Evolutionary conservation across 2,797 vertebrate species (phyloP).

Genomic region (Argyrosomus regius): DNA sequence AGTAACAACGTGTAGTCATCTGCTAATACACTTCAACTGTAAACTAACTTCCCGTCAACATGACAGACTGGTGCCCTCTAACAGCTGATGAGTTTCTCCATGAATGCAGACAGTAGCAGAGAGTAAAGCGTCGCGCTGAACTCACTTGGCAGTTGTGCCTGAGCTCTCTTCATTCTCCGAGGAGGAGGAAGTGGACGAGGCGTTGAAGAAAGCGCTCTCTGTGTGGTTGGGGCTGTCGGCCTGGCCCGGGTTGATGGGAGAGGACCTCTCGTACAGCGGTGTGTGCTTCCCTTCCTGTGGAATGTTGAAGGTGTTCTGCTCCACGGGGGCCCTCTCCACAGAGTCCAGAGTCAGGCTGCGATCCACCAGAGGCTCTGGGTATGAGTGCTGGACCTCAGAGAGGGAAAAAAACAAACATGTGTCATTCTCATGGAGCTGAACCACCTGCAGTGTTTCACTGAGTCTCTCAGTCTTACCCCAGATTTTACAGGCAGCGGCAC

Average conservation of each 20-base stretch:
- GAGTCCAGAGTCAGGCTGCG: slow-evolving; percentile 83
- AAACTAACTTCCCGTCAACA: not conserved
- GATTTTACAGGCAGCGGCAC: slow-evolving; percentile 87
- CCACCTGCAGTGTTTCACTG: not conserved
- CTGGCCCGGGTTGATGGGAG: slow-evolving; percentile 78
- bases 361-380: slow-evolving; percentile 85
- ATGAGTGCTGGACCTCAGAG: slow-evolving; percentile 85
- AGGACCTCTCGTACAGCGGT: slow-evolving; percentile 94
- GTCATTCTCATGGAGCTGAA: not conserved
- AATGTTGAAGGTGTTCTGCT: slow-evolving; percentile 95
- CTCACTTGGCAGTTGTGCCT: slow-evolving; percentile 92
- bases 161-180: slow-evolving; percentile 92
- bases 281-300: slow-evolving; percentile 94
- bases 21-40: too few relatives aligned
- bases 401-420: not conserved
- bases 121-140: slow-evolving; percentile 31
- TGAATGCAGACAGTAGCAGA: not conserved
- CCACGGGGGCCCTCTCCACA: slow-evolving; percentile 86
- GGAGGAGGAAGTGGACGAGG: slow-evolving; percentile 92
- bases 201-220: slow-evolving; percentile 89
- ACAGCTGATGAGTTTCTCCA: not conserved
- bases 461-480: slow-evolving; percentile 81
- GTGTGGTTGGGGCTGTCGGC: slow-evolving; percentile 73
- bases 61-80: not conserved
- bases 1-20: not conserved